phyloP scores from a whole-genome alignment of 2,888 invertebrate genomes.

The Drosophila longiperda region DNA sequence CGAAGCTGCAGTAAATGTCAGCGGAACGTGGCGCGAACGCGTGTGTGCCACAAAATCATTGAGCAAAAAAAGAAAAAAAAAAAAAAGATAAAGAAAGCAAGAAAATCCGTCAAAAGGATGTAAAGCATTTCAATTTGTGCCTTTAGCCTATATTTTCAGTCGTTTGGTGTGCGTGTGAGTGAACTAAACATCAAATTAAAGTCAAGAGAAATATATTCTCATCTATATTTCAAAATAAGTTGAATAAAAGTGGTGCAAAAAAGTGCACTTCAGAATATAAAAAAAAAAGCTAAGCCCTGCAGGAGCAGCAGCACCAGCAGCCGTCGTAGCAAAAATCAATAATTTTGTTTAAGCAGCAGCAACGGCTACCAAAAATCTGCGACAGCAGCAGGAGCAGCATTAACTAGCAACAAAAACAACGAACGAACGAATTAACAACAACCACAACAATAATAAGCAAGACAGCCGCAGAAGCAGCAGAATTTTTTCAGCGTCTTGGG shows the following conservation, averaged over 20 bases:
- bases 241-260: slow-evolving; percentile 17
- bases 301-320: slow-evolving; percentile 43
- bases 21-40: slow-evolving; percentile 67
- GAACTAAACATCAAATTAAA: slow-evolving; percentile 21
- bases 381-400: slow-evolving; percentile 46
- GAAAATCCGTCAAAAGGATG: slow-evolving; percentile 70
- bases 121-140: slow-evolving; percentile 75
- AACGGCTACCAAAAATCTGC: slow-evolving; percentile 68
- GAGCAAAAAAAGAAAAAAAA: slow-evolving; percentile 39
- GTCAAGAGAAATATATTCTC: not conserved
- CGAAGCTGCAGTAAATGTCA: slow-evolving; percentile 12
- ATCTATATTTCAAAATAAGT: slow-evolving; percentile 13
- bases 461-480: slow-evolving; percentile 7
- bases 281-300: slow-evolving; percentile 42
- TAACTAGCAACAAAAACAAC: slow-evolving; percentile 59
- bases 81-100: slow-evolving; percentile 34
- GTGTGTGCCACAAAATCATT: slow-evolving; percentile 58
- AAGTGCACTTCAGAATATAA: slow-evolving; percentile 57
- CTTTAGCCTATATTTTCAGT: slow-evolving; percentile 51
- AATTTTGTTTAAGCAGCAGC: slow-evolving; percentile 72
- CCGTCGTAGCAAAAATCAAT: slow-evolving; percentile 65
- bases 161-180: slow-evolving; percentile 30
- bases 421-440: slow-evolving; percentile 1
- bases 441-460: slow-evolving; percentile 3
- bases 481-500: slow-evolving; percentile 36